Base-by-base conservation (phyloP, 2,113 vertebrate genomes). In the Erythrocercus mccallii region DNA sequence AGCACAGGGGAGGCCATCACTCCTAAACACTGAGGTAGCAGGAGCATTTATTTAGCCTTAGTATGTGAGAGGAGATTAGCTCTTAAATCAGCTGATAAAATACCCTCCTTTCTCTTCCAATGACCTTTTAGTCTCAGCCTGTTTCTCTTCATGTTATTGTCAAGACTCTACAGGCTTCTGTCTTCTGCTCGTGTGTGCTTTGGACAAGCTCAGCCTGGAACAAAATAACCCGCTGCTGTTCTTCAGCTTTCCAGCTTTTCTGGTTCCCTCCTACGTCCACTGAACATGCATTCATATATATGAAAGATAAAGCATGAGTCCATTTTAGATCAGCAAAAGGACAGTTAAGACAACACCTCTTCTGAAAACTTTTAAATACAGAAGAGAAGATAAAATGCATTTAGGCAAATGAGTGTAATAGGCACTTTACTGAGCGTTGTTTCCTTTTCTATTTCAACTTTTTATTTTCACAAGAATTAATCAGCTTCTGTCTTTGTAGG, bases 11-110 rank as follows among this genome's bases (percentile, higher is more conserved):
- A 30, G 23, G 64, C 30, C 56, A 27, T 89, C 47, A 51, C 21
- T 92, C 22, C 69, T 84, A 56, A 91, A 47, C 56, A 71, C 14
- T 80, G 38, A 81, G 28, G 13, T 37, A 90, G 30, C 8, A 81
- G 35, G 30, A 81, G 5, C 28, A 35, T 84, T 91, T 94, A 74
- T 92, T 92, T 84, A 89, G 60, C 69, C 48, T 94, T 60, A 31
- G 60, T 60, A 17, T 62, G 40, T 68, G 61, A 84, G 40, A 90
- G 21, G 68, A 38, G 64, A 92, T 88, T 91, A 92, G 69, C 50
- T 86, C 83, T 92, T 92, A 96, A 95, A 95, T 68, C 77, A 79
- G 22, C 56, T 64, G 56, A 88, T 72, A 89, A 91, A 94, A 94
- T 64, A 16, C 56, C 30, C 17, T 2, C 3, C 42, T 86, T 76